A percentile compares a stretch with the other conserved stretches of the same genome.
Conservation (phyloP, 2,113 vertebrate genomes). For the Sinocyclocheilus rhinocerous region DNA sequence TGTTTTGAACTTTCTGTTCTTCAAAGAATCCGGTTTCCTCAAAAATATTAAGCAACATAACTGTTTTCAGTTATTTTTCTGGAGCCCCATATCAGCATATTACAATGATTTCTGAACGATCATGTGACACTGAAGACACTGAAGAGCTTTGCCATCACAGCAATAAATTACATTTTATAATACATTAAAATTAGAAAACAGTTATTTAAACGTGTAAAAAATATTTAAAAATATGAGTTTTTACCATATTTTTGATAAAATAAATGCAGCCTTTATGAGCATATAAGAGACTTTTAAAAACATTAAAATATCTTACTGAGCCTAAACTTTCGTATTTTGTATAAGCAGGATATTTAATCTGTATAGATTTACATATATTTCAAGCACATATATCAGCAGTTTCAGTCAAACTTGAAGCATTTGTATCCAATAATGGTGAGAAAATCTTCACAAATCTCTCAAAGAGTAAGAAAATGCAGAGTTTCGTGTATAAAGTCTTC, state of each 20-base stretch:
- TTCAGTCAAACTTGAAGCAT: not conserved
- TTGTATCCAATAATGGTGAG: not conserved
- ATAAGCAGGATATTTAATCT: not conserved
- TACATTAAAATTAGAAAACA: not conserved
- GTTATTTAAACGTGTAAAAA: too few species aligned
- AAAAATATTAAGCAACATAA: not conserved
- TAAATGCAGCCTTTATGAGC: not conserved
- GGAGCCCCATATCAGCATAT: not conserved
- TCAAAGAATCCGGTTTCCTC: not conserved
- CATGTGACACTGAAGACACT: too few species aligned
- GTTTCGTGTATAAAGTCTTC: slow-evolving; percentile 11
- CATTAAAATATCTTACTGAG: not conserved
- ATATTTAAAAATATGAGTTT: too few species aligned
- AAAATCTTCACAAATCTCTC: not conserved
- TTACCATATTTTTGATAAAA: not conserved
- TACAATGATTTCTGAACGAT: not conserved
- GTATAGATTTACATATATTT: not conserved
- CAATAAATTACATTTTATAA: not conserved
- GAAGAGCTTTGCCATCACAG: not conserved
- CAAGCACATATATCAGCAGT: not conserved
- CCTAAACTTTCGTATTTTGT: too few species aligned
- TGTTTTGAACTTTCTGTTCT: not conserved
- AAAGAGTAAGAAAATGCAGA: not conserved
- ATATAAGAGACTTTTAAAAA: too few species aligned
- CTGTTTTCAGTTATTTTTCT: not conserved